Percentiles rank a stretch among this genome's conserved stretches.
Conservation (phyloP, 2,113 vertebrate genomes). For the Ailurus styani region DNA sequence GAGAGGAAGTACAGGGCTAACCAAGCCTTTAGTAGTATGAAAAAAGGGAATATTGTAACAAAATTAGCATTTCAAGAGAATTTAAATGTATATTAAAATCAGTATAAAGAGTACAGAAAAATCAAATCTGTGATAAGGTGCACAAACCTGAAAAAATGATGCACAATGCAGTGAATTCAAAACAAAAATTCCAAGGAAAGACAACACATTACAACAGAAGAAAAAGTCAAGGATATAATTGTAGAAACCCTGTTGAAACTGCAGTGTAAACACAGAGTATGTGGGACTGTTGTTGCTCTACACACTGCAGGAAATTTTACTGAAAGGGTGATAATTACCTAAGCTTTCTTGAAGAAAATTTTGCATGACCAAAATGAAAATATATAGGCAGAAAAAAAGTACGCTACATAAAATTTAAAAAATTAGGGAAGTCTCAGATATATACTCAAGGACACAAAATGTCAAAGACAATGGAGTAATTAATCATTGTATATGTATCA, state of each 20-base stretch:
- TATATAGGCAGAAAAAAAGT: not conserved
- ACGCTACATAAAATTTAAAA: not conserved
- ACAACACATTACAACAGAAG: not conserved
- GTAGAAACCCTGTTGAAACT: not conserved
- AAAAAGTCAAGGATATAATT: not conserved
- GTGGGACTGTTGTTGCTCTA: not conserved
- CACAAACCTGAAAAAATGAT: not conserved
- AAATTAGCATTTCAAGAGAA: slow-evolving; percentile 8
- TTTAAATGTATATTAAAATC: not conserved
- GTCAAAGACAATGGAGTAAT: not conserved
- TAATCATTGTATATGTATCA: not conserved
- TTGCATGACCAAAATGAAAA: not conserved
- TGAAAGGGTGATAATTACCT: not conserved
- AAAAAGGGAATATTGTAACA: not conserved
- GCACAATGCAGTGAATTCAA: not conserved
- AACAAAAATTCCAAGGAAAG: not conserved
- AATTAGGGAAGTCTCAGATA: not conserved
- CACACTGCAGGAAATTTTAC: not conserved
- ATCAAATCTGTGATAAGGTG: not conserved
- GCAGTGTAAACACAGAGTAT: not conserved
- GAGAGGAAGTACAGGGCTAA: not conserved
- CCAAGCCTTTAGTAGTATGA: not conserved
- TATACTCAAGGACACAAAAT: not conserved
- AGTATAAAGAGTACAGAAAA: not conserved
- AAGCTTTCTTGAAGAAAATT: not conserved